Conservation (phyloP, 2,888 invertebrate genomes). For the Sipha maydis region DNA sequence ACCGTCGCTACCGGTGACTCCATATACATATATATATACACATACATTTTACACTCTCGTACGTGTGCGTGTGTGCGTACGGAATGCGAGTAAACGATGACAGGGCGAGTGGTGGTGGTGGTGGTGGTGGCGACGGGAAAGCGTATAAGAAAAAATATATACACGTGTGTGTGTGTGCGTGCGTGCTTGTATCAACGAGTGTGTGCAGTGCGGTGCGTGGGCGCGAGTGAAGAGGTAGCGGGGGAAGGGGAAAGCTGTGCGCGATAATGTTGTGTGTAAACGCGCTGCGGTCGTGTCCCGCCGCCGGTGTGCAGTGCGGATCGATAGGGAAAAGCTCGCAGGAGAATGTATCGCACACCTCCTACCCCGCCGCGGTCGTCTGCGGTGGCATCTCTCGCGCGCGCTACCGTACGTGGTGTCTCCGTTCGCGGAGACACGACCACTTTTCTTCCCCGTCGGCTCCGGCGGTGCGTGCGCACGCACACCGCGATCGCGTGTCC, state of each 20-base stretch:
- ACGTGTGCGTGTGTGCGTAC: too few relatives aligned
- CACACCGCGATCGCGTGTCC: too few relatives aligned
- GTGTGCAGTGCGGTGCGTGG: too few relatives aligned
- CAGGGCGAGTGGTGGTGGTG: too few relatives aligned
- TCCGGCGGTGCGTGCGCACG: too few relatives aligned
- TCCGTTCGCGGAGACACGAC: not conserved
- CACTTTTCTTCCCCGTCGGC: not conserved
- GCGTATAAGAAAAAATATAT: not conserved
- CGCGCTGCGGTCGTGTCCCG: conserved; percentile 36
- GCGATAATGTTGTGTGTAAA: not conserved
- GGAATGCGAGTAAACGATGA: too few relatives aligned
- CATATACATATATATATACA: not conserved
- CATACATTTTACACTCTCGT: too few relatives aligned
- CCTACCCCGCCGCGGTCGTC: not conserved
- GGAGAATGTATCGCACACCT: conserved; percentile 24
- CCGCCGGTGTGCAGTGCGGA: conserved; percentile 17
- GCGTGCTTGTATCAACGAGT: too few relatives aligned
- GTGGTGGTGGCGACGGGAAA: not conserved
- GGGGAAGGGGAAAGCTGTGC: not conserved
- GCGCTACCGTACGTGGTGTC: not conserved
- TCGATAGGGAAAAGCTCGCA: conserved; percentile 49
- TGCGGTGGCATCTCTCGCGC: not conserved
- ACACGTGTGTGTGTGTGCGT: not conserved
- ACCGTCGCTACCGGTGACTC: not conserved
- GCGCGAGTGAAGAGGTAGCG: not conserved